Evolutionary conservation across 2,888 invertebrate species (phyloP).

Genomic region (Seira sanloemensis): DNA sequence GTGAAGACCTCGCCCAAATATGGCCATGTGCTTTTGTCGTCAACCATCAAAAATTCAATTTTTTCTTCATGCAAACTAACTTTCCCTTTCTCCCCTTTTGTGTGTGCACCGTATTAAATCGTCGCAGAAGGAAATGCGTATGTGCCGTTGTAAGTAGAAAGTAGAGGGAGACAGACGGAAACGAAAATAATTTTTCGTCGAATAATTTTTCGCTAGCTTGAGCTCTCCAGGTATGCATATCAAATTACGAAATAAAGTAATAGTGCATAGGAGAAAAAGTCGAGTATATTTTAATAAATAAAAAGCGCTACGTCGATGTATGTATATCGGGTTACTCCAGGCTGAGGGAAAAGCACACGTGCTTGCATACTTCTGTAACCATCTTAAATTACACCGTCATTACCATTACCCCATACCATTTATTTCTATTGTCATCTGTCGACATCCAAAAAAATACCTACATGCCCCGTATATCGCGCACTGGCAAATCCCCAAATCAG

Average conservation of each 20-base stretch:
- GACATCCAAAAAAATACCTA: slow-evolving; percentile 6
- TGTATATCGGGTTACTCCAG: neutral
- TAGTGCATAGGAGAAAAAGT: neutral
- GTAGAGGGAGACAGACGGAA: neutral
- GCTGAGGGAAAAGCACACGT: slow-evolving; percentile 16
- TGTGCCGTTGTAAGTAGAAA: too few species aligned
- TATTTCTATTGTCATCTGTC: slow-evolving; percentile 35
- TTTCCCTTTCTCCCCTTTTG: too few species aligned
- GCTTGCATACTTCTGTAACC: slow-evolving; percentile 17
- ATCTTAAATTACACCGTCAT: slow-evolving; percentile 38
- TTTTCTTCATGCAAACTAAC: too few species aligned
- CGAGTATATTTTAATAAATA: neutral
- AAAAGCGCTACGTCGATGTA: too few species aligned
- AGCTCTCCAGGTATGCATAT: slow-evolving; percentile 44
- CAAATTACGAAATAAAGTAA: slow-evolving; percentile 29
- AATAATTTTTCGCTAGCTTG: slow-evolving; percentile 40
- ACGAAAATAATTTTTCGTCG: slow-evolving; percentile 5
- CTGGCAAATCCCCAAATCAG: neutral
- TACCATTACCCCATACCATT: slow-evolving; percentile 30
- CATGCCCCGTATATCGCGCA: neutral
- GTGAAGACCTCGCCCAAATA: too few species aligned
- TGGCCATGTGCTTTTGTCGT: neutral
- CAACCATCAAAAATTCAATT: neutral
- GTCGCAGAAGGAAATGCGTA: too few species aligned
- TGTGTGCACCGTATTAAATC: too few species aligned